A percentile compares a stretch with the other conserved stretches of the same genome.
Conservation (phyloP, 1,140 invertebrate species). For the Trichoplusia ni region DNA sequence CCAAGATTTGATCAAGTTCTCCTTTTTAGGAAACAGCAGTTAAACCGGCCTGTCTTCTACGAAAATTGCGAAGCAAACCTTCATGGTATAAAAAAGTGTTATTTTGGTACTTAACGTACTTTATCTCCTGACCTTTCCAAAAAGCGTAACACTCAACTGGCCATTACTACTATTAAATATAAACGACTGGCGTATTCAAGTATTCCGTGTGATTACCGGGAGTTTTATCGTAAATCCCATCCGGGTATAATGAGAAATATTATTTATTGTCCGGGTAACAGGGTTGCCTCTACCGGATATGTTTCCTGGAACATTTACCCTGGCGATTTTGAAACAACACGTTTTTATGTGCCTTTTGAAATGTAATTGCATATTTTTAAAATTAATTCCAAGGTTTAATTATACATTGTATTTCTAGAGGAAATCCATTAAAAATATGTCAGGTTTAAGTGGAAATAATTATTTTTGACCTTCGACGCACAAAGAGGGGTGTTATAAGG, state of each 20-base stretch:
- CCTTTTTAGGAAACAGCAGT: too few relatives aligned
- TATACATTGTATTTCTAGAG: too few relatives aligned
- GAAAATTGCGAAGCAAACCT: too few relatives aligned
- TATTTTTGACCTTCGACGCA: too few relatives aligned
- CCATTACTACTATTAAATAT: constrained; percentile 11
- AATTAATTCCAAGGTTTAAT: too few relatives aligned
- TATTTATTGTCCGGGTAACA: constrained; percentile 46
- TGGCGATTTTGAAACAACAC: neutral
- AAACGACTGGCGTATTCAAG: constrained; percentile 23
- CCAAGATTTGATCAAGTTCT: too few relatives aligned
- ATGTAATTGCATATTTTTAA: neutral
- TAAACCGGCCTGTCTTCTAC: too few relatives aligned
- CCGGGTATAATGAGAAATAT: constrained; percentile 51
- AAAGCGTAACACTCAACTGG: neutral
- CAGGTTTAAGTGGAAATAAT: too few relatives aligned
- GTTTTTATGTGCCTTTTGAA: neutral
- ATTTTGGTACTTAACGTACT: neutral
- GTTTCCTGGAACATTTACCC: neutral
- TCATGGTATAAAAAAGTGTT: too few relatives aligned
- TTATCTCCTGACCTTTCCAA: neutral
- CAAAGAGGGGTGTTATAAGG: too few relatives aligned
- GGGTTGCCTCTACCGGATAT: constrained; percentile 19
- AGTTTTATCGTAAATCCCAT: constrained; percentile 37
- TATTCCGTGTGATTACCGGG: constrained; percentile 24
- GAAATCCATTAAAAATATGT: too few relatives aligned